Evolutionary conservation across 2,888 invertebrate genomes (phyloP), one percentile per base, ranked within the genome.

Genomic region (Anthophora plumipes): DNA sequence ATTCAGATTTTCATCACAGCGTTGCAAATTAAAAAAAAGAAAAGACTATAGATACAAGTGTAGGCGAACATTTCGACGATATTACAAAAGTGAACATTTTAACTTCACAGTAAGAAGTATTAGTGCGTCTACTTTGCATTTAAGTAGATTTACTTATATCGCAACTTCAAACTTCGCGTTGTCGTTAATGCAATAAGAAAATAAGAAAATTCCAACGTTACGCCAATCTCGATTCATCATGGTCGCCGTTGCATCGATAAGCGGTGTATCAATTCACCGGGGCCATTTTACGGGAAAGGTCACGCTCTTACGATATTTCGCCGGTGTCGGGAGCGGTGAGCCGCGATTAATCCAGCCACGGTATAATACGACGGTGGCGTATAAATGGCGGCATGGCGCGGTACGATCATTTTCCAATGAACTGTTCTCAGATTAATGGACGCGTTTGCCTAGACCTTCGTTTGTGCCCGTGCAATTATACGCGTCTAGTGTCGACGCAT

Each of bases 391-490:
- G 31, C 31, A 4, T 31, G 31, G 75, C 72, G 59, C 41, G 20
- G 46, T 52, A 57, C 83, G 71, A 88, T 86, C 83, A 82, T 87
- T 88, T 87, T 87, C 86, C 87, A 80, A 80, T 80, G 77, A 80
- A 80, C 77, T 80, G 84, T 84, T 85, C 83, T 80, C 80, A 80
- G 82, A 87, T 84, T 83, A 87, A 87, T 87, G 87, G 84, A 76
- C 72, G 77, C 72, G 48, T 11, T 61, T 25, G 39, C 48, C 20
- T 17, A 14, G n/a, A 25, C 25, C 22, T 14, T 9, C 46, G 2
- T 14, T 1, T 22, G n/a, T 8, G 11, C n/a, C 31, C 43, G 71
- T 46, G 64, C 69, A 69, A 52, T 75, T 75, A 69, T 61, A 52
- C 54, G 14, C 48, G 48, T 41, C 8, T 12, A n/a, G 39, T 43